Evolutionary conservation across 2,113 vertebrate species (phyloP).

Genomic region (mouse (Mus musculus)): DNA sequence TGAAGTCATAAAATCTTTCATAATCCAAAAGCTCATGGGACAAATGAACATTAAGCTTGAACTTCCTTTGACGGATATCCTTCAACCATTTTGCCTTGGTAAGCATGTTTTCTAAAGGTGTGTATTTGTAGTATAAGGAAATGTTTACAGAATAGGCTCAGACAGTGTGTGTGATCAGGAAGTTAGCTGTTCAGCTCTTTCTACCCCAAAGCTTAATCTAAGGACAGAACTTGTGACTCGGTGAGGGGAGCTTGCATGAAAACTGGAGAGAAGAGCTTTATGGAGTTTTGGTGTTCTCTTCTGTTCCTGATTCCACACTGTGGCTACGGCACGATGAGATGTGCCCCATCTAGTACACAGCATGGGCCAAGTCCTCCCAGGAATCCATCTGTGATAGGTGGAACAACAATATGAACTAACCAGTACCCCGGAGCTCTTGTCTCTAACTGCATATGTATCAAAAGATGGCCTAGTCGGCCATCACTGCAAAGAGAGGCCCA

Average conservation of each 20-base stretch:
- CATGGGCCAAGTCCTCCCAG: not conserved
- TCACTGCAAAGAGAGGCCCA: no score
- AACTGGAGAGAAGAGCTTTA: not conserved
- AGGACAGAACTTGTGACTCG: not conserved
- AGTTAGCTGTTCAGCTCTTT: not conserved
- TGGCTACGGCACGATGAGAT: not conserved
- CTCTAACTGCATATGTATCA: no score
- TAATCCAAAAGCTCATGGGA: conserved; percentile 85
- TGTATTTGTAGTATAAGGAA: not conserved
- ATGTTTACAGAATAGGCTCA: not conserved
- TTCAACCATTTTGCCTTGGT: conserved; percentile 94
- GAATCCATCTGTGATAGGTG: not conserved
- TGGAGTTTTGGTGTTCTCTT: not conserved
- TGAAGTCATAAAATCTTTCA: conserved; percentile 86
- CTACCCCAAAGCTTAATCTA: conserved; percentile 7
- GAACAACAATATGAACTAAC: no score
- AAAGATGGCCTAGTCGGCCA: no score
- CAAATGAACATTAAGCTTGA: conserved; percentile 82
- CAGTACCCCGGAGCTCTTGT: no score
- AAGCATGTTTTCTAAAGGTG: conserved; percentile 68
- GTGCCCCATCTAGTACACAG: not conserved
- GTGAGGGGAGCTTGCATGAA: not conserved
- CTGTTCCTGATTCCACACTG: not conserved
- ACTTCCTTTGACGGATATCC: conserved; percentile 82
- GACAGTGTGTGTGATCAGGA: not conserved